Base-by-base conservation (phyloP, 2,888 invertebrate genomes). In the Eupeodes latifasciatus region DNA sequence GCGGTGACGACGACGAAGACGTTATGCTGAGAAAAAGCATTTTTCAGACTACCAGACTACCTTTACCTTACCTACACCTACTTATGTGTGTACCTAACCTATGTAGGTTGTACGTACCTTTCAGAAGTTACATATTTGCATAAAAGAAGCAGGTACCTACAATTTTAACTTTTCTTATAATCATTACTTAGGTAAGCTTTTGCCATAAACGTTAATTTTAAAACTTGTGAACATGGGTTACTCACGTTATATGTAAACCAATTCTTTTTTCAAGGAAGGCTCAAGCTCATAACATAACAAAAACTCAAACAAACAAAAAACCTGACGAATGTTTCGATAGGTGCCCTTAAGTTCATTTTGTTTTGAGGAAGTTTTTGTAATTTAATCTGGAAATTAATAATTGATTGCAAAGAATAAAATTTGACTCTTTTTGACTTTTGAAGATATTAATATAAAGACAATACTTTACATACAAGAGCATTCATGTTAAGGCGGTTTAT, bases 141-240 rank as follows among this genome's bases (percentile, higher is more conserved):
- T 86, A 82, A 76, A 82, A 80, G 78, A 66, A 16, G 72, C 80
- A 80, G 64, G 80, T 83, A 11, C 47, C 47, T 47, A 83, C 66
- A 87, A 80, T 87, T 87, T 79, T 76, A 87, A 87, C 86, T 87
- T 87, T 87, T 83, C 83, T 72, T 83, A 87, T 87, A 83, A 87
- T 87, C 86, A 80, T 87, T 87, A 87, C 86, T 87, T 80, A 86
- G 71, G 40, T 55, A 51, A 71, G 71, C 55, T 55, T 71, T 55
- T 55, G 55, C 71, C 44, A 71, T 71, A 71, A 74, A 75, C 36
- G 75, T 75, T 62, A 36, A 75, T 59, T 51, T 44, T 5, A 74
- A 27, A 40, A 12, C 55, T 55, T 57, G n/a, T 74, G 19, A 59
- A 27, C 59, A 51, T 49, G 67, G 62, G 16, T 40, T 62, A 62